Base-by-base conservation (phyloP, 2,888 invertebrate species). In the Idaea aversata region DNA sequence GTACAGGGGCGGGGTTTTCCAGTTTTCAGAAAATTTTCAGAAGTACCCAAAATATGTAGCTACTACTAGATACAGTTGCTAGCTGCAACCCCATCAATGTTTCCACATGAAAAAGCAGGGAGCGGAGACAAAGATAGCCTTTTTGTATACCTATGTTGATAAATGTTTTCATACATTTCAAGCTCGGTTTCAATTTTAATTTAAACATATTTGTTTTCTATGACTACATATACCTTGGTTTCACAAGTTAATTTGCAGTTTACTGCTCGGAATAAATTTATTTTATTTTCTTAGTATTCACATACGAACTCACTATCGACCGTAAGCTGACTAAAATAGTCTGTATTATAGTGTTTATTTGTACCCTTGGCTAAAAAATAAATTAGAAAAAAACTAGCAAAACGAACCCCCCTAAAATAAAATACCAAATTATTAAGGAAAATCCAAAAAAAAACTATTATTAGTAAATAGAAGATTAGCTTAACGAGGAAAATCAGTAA, bases 11-110 rank as follows among this genome's bases (percentile, higher is more conserved):
- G 91, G 83, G 80, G 88, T 82, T 86, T 85, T 84, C 81, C 77
- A 87, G 85, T 83, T 91, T 92, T 91, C 93, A 86, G 92, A 91
- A 91, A 90, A 88, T 84, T 90, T 91, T 90, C 90, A 91, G 91
- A 77, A 84, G 78, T 73, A 78, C 82, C 81, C 81, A 86, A 87
- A 86, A 84, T 81, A 74, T 73, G 67, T 85, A 84, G 74, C 6
- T 47, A 47, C 47, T 47, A 47, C 47, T 47, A 47, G 47, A 47
- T 59, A 59, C 59, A 78, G 77, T 74, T 76, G 72, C 77, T 74
- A 76, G 73, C 77, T 81, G 73, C 77, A 81, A 83, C 79, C 79
- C 81, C 80, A 77, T 78, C 78, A 79, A 83, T 80, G 80, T 79
- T 81, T 80, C 80, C 80, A 78, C 78, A 78, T 75, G 76, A 79